Conservation (phyloP, 53 echinoderm and acorn worm species). For the Temnopleurus reevesii region DNA sequence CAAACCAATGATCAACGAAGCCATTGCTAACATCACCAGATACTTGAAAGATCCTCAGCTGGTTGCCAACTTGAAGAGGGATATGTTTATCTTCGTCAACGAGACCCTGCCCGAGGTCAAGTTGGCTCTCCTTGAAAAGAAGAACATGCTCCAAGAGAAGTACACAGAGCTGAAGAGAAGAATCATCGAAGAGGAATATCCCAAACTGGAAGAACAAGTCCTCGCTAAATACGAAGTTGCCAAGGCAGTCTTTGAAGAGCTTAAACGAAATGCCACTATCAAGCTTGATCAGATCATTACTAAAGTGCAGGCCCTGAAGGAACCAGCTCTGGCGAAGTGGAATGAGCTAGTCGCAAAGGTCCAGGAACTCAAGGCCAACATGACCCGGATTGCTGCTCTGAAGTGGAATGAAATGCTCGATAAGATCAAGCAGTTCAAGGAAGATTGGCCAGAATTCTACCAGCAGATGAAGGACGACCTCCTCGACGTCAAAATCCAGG, state of each 20-base stretch:
- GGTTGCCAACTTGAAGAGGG: constrained; percentile 40
- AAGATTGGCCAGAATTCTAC: no score
- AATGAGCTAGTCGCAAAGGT: constrained; percentile 42
- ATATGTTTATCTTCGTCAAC: constrained; percentile 1
- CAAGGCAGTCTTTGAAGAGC: constrained; percentile 27
- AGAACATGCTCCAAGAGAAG: constrained; percentile 50
- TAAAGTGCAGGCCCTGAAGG: constrained; percentile 27
- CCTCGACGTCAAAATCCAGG: constrained; percentile 47
- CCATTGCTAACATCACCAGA: background rate
- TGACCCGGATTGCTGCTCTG: no score
- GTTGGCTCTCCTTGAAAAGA: background rate
- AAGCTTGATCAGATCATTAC: constrained; percentile 8
- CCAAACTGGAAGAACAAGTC: constrained; percentile 47
- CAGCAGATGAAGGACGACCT: constrained; percentile 68
- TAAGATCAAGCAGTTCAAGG: constrained; percentile 67
- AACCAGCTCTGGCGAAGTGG: constrained; percentile 1
- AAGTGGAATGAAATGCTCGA: constrained; percentile 36
- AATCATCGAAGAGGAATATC: constrained; percentile 61
- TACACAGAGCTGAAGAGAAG: constrained; percentile 55
- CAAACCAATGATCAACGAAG: constrained; percentile 22
- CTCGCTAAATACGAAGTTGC: constrained; percentile 51
- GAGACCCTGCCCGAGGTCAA: constrained; percentile 33
- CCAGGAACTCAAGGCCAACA: constrained; percentile 44
- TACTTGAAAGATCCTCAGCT: constrained; percentile 39
- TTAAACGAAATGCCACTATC: constrained; percentile 7